These are phyloP conservation scores for Ceratoteleas bidentatus DNA, from an alignment of 1,140 invertebrate species.

Conservation along the genomic window DNA sequence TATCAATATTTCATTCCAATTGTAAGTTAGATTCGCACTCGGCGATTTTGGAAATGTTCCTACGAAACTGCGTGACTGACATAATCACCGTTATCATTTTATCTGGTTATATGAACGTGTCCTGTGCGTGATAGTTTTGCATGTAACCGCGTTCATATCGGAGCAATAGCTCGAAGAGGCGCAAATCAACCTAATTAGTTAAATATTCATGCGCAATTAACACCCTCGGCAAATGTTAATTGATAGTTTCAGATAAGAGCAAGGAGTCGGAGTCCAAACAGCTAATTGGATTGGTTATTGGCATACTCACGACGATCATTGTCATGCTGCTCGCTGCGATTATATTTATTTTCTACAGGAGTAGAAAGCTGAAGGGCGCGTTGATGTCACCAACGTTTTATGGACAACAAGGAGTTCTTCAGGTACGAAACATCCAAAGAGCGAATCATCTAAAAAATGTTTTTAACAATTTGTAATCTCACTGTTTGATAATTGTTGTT, in stretches of 20 bases:
- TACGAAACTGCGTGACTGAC: constrained; percentile 66
- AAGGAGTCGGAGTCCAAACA: constrained; percentile 82
- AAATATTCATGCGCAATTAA: constrained; percentile 57
- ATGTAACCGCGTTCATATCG: constrained; percentile 39
- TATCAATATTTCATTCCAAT: too few species aligned
- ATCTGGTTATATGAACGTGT: constrained; percentile 67
- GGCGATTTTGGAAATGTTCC: constrained; percentile 38
- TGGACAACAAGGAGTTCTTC: constrained; percentile 74
- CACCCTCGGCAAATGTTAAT: constrained; percentile 47
- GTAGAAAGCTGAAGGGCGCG: constrained; percentile 84
- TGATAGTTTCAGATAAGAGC: constrained; percentile 77
- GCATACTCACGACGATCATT: constrained; percentile 85
- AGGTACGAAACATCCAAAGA: constrained; percentile 34
- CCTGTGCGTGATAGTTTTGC: constrained; percentile 56
- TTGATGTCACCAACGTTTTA: constrained; percentile 74
- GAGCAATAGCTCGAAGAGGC: constrained; percentile 27
- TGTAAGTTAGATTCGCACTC: not conserved
- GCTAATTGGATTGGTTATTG: not conserved
- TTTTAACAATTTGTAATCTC: too few species aligned
- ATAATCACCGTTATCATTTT: constrained; percentile 70
- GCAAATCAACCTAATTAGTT: constrained; percentile 51
- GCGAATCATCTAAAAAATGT: too few species aligned
- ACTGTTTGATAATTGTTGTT: too few species aligned
- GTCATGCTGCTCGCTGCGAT: constrained; percentile 86
- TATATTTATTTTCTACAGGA: constrained; percentile 86